phyloP scores from a whole-genome alignment of 2,888 invertebrate genomes.

The Ferdinandea cuprea region DNA sequence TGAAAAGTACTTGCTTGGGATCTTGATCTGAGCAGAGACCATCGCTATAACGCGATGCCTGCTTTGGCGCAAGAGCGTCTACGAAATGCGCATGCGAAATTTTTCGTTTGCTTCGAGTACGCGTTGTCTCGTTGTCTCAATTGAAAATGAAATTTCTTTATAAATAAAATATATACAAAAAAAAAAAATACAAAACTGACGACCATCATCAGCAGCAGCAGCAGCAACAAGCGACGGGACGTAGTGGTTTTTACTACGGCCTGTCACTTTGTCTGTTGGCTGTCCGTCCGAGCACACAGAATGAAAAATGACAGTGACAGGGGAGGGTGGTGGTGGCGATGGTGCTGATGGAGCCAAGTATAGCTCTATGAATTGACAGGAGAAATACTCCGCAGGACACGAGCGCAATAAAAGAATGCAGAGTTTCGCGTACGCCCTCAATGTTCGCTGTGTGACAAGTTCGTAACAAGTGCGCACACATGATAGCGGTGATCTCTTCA shows the following conservation, averaged over 20 bases:
- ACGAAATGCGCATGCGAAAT: conserved; percentile 75
- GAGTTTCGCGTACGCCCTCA: conserved; percentile 65
- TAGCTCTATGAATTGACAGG: conserved; percentile 64
- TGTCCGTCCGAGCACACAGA: conserved; percentile 42
- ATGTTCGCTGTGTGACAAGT: conserved; percentile 66
- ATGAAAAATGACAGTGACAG: conserved; percentile 48
- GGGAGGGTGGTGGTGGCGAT: not conserved
- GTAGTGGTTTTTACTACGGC: conserved; percentile 43
- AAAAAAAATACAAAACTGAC: conserved; percentile 7
- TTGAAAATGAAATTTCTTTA: conserved; percentile 66
- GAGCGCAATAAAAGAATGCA: conserved; percentile 52
- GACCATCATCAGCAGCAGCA: not conserved
- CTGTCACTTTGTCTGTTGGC: conserved; percentile 67
- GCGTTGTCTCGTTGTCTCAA: conserved; percentile 48
- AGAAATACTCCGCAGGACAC: conserved; percentile 64
- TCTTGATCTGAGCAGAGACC: conserved; percentile 46
- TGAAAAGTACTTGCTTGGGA: no score
- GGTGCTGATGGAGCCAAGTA: not conserved
- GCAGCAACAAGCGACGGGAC: conserved; percentile 19
- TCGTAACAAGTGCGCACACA: conserved; percentile 73
- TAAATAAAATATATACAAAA: conserved; percentile 28
- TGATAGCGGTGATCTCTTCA: conserved; percentile 74
- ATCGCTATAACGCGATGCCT: conserved; percentile 52
- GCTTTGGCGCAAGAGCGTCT: conserved; percentile 73
- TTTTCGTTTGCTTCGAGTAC: conserved; percentile 55